Percentiles rank a stretch among this genome's conserved stretches.
Conservation (phyloP, 1,140 invertebrate species). For the Drosophila navojoa region DNA sequence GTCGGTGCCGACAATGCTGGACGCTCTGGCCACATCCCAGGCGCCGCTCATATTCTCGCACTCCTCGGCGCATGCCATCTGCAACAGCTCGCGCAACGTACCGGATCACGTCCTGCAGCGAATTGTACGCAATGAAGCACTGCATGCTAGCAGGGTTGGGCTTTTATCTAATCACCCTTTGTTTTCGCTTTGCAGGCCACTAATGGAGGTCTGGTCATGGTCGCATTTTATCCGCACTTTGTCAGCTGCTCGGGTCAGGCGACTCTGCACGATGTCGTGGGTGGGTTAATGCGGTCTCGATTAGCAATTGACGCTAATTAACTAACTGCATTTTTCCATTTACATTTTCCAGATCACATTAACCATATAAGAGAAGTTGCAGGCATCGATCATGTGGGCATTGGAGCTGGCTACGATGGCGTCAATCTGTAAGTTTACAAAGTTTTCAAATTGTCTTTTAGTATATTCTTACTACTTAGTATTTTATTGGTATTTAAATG, state of each 20-base stretch:
- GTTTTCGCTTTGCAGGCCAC: constrained; percentile 83
- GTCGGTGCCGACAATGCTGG: constrained; percentile 91
- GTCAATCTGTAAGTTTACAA: constrained; percentile 89
- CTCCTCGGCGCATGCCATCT: constrained; percentile 93
- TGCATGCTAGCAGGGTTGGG: background rate
- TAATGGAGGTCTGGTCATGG: constrained; percentile 94
- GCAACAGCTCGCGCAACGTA: constrained; percentile 93
- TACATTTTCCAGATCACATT: constrained; percentile 89
- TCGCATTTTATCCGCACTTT: constrained; percentile 94
- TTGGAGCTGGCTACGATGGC: constrained; percentile 92
- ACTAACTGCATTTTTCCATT: constrained; percentile 44
- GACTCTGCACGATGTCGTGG: constrained; percentile 90
- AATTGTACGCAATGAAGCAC: constrained; percentile 87
- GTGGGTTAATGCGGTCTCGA: constrained; percentile 84
- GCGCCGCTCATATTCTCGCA: constrained; percentile 96
- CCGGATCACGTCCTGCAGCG: constrained; percentile 91
- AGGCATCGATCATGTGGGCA: constrained; percentile 93
- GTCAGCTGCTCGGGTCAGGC: constrained; percentile 91
- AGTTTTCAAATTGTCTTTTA: background rate
- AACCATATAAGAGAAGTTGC: constrained; percentile 92
- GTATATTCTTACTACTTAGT: too few relatives aligned
- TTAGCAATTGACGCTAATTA: constrained; percentile 19
- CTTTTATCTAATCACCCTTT: constrained; percentile 20
- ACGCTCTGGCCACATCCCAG: constrained; percentile 89
- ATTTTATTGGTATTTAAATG: background rate